Conservation (phyloP, 2,888 invertebrate species). For the Lithophane ornitopus region DNA sequence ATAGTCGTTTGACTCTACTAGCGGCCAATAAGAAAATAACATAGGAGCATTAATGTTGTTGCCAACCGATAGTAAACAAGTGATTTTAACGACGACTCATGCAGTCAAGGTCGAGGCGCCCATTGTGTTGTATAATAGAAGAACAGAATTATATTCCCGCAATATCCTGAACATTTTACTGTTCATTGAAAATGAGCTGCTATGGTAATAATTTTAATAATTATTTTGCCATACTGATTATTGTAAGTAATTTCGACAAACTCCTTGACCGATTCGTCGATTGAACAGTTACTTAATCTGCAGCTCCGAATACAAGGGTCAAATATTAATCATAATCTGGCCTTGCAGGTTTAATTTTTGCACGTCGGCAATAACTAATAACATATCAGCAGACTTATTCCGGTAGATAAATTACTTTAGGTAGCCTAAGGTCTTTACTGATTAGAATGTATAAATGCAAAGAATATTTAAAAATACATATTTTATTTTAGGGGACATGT, state of each 20-base stretch:
- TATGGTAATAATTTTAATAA: constrained; percentile 16
- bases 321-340: constrained; percentile 73
- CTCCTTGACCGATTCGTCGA: constrained; percentile 74
- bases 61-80: constrained; percentile 68
- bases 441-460: constrained; percentile 39
- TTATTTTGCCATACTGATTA: constrained; percentile 1
- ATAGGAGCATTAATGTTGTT: constrained; percentile 62
- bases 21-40: constrained; percentile 59
- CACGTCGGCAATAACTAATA: constrained; percentile 56
- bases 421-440: constrained; percentile 40
- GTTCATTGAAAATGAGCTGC: constrained; percentile 1
- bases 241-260: constrained; percentile 64
- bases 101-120: constrained; percentile 73
- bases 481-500: constrained; percentile 16
- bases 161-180: constrained; percentile 43
- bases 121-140: constrained; percentile 70
- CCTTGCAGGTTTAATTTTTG: constrained; percentile 72
- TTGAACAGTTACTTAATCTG: constrained; percentile 70
- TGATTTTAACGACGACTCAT: constrained; percentile 70
- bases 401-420: constrained; percentile 35
- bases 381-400: constrained; percentile 35
- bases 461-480: constrained; percentile 25
- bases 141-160: constrained; percentile 41
- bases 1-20: constrained; percentile 47
- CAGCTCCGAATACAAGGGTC: constrained; percentile 68